A percentile compares a stretch with the other conserved stretches of the same genome.
These are phyloP conservation scores for Galagoides demidoff DNA, from an alignment of 2,797 vertebrate genomes.

Conservation along the genomic window DNA sequence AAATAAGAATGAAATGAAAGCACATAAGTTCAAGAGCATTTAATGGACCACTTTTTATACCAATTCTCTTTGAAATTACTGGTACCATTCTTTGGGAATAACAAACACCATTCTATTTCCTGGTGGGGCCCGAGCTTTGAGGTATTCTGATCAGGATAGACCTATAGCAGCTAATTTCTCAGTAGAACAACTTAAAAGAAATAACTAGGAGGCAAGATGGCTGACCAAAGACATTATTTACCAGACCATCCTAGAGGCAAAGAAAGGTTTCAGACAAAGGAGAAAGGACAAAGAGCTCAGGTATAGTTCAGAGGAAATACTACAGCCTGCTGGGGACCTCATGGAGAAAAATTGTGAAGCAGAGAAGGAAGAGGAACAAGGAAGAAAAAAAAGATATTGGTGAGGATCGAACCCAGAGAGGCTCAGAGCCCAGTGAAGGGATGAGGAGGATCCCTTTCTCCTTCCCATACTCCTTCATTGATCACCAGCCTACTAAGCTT, in stretches of 20 bases:
- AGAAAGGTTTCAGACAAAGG: not conserved
- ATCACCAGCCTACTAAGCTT: not conserved
- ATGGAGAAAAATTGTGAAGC: not conserved
- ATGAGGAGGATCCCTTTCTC: not conserved
- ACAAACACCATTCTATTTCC: not conserved
- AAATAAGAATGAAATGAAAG: slow-evolving; percentile 1
- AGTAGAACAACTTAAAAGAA: not conserved
- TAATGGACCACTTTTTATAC: not conserved
- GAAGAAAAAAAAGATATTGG: not conserved
- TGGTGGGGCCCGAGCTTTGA: not conserved
- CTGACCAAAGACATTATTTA: not conserved
- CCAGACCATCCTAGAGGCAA: not conserved
- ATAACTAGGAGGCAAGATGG: not conserved
- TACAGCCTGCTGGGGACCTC: not conserved
- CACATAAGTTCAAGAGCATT: not conserved
- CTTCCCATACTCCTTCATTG: not conserved
- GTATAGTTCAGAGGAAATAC: not conserved
- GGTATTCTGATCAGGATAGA: not conserved
- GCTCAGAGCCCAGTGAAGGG: not conserved
- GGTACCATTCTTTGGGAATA: not conserved
- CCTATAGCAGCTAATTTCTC: not conserved
- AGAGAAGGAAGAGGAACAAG: not conserved
- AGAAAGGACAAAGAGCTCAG: not conserved
- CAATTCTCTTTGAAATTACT: not conserved
- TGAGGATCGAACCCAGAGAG: not conserved